These are phyloP conservation scores for Mastacembelus armatus DNA, from an alignment of 2,797 vertebrate genomes.

Conservation along the genomic window DNA sequence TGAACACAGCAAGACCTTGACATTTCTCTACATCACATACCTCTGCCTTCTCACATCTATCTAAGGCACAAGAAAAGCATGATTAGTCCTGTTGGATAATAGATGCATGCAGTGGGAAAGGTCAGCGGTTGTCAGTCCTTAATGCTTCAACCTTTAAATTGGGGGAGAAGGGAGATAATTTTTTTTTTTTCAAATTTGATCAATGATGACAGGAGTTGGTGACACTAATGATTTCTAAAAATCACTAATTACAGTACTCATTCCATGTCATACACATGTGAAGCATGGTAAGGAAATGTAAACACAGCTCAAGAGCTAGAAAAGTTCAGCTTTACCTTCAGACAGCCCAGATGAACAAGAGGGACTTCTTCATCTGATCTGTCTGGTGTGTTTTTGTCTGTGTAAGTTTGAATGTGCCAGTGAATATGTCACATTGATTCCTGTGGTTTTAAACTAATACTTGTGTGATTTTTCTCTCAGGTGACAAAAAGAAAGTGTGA, in stretches of 20 bases:
- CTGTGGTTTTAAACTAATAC: conserved; percentile 59
- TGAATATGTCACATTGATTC: conserved; percentile 69
- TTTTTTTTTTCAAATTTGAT: conserved; percentile 43
- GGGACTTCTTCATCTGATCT: conserved; percentile 13
- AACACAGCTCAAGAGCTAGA: background rate
- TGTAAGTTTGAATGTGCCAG: conserved; percentile 36
- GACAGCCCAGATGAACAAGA: conserved; percentile 3
- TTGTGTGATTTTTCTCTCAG: conserved; percentile 58
- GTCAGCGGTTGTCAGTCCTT: conserved; percentile 76
- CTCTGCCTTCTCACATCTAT: conserved; percentile 69
- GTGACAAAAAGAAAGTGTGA: conserved; percentile 56
- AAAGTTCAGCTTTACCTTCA: conserved; percentile 3
- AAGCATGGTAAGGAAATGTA: conserved; percentile 13
- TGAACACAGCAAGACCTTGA: conserved; percentile 73
- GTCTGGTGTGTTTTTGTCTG: conserved; percentile 18
- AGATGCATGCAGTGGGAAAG: conserved; percentile 76
- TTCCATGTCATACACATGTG: conserved; percentile 23
- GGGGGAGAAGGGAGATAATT: conserved; percentile 51
- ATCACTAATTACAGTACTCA: conserved; percentile 56
- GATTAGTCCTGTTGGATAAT: conserved; percentile 79
- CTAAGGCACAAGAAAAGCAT: conserved; percentile 68
- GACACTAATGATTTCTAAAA: conserved; percentile 39
- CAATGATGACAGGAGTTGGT: background rate
- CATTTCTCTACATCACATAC: conserved; percentile 73
- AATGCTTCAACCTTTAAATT: conserved; percentile 81